Evolutionary conservation across 2,113 vertebrate species (phyloP), one percentile per base, ranked within the genome.

Genomic region (Myotis yumanensis): DNA sequence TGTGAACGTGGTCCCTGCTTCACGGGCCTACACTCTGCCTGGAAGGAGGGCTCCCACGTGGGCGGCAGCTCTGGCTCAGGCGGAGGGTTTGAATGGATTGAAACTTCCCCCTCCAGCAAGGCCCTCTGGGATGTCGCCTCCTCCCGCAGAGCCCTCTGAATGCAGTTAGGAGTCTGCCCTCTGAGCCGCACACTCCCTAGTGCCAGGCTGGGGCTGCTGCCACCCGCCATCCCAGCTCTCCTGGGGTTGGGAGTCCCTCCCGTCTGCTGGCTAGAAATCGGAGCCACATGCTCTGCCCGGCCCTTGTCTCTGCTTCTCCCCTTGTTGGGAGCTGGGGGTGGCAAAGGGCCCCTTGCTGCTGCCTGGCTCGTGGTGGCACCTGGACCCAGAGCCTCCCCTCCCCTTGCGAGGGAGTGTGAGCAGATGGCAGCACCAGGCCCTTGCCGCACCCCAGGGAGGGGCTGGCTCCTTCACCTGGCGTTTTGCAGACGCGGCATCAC

Each of bases 391-490:
- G 48, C 20, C 20, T 3, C 57, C 35, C 37, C 17, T 25, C 5
- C 0, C 23, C 8, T 25, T 18, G 10, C 0, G 14, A 14, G 51
- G 18, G 7, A 54, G 0, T 17, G 6, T 40, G 37, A 14, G 30
- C 30, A 8, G 52, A 30, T 12, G 43, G 35, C n/a, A 11, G 69
- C 54, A 4, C 30, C 1, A 2, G 75, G 35, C 57, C 35, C 72
- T n/a, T 51, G 28, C 54, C 12, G 5, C 40, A 0, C 18, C 30
- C 32, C 81, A 3, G 0, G 40, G 28, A 52, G 40, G 25, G 57
- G 25, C 35, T 23, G 64, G 23, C 66, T 28, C 22, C 46, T 20
- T 79, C 12, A 8, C 18, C 32, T n/a, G 51, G 40, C n/a, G 8
- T 54, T 35, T 46, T 11, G 7, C 30, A 48, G 46, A 57, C 25